Percentiles rank a stretch among this genome's conserved stretches.
Conservation (phyloP, 2,797 vertebrate genomes). For the Cyprinella venusta region DNA sequence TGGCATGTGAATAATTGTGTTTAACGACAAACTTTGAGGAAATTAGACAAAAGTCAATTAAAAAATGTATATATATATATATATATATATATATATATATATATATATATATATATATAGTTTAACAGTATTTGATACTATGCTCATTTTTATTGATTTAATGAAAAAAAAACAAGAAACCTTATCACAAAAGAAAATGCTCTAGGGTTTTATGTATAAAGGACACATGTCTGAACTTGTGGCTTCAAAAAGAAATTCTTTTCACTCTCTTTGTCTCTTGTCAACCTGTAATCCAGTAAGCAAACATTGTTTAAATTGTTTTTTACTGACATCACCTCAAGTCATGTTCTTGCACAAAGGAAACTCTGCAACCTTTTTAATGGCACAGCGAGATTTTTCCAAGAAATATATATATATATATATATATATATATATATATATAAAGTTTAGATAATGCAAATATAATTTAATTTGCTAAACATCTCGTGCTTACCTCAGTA, state of each 20-base stretch:
- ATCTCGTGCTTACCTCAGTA: neutral
- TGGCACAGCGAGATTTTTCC: slow-evolving; percentile 42
- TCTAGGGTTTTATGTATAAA: neutral
- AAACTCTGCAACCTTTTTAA: slow-evolving; percentile 69
- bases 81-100: too few relatives aligned
- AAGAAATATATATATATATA: too few relatives aligned
- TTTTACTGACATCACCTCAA: slow-evolving; percentile 62
- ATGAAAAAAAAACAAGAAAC: neutral
- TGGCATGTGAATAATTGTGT: neutral
- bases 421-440: too few relatives aligned
- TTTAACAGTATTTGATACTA: neutral
- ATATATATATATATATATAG: too few relatives aligned
- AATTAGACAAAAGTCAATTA: neutral
- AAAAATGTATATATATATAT: too few relatives aligned
- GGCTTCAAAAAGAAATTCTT: slow-evolving; percentile 16
- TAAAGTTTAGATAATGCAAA: neutral
- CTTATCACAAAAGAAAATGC: neutral
- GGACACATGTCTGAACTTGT: slow-evolving; percentile 31
- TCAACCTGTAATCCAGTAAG: slow-evolving; percentile 25
- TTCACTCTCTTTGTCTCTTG: slow-evolving; percentile 5
- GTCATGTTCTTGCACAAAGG: slow-evolving; percentile 44
- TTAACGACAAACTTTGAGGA: neutral
- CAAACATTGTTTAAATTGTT: slow-evolving; percentile 35
- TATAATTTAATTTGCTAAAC: neutral
- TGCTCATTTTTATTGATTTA: neutral